Evolutionary conservation across 2,113 vertebrate genomes (phyloP).

Genomic region (Muntiacus muntjak): DNA sequence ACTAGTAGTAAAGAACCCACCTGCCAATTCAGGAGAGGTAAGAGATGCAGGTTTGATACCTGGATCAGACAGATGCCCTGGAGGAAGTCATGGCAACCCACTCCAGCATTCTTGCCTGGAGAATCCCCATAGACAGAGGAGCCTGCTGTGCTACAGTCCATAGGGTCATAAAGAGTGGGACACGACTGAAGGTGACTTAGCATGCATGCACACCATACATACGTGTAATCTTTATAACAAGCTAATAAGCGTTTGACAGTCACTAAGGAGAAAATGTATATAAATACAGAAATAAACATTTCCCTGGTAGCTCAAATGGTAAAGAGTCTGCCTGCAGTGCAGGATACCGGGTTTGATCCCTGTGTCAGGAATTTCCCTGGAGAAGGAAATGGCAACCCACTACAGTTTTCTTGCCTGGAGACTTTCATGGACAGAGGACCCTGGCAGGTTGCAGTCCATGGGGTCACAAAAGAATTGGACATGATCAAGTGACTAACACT

Average conservation of each 20-base stretch:
- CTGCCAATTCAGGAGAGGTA: neutral
- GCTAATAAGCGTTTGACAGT: neutral
- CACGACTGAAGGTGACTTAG: neutral
- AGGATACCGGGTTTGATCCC: neutral
- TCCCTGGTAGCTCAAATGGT: neutral
- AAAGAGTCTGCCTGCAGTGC: neutral
- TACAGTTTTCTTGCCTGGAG: neutral
- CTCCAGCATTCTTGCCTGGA: neutral
- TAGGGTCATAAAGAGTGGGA: neutral
- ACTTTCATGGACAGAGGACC: neutral
- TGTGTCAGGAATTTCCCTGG: neutral
- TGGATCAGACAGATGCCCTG: neutral
- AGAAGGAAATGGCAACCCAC: neutral
- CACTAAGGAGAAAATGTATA: neutral
- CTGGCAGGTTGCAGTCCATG: neutral
- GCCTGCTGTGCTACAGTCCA: neutral
- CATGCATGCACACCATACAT: neutral
- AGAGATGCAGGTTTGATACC: neutral
- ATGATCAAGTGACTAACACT: neutral
- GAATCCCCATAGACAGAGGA: neutral
- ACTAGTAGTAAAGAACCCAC: neutral
- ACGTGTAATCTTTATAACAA: neutral
- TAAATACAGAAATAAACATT: neutral
- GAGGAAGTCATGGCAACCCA: neutral
- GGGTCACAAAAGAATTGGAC: neutral